Conservation (phyloP, 1,140 invertebrate genomes). For the Monomorium pharaonis region DNA sequence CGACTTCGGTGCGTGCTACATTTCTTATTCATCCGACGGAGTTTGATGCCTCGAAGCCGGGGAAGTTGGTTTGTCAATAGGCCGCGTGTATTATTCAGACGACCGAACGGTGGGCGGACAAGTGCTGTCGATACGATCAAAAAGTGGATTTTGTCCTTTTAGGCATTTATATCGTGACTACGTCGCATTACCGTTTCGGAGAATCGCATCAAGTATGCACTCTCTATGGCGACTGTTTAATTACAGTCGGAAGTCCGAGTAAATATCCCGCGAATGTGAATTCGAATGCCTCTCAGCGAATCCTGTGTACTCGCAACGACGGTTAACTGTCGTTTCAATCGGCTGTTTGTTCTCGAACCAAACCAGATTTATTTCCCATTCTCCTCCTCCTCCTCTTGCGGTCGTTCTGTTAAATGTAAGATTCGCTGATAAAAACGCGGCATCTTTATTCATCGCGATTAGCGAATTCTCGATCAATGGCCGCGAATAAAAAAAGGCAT, state of each 20-base stretch:
- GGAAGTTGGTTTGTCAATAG: conserved; percentile 64
- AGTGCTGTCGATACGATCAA: background rate
- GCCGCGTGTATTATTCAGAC: conserved; percentile 67
- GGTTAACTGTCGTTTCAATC: conserved; percentile 13
- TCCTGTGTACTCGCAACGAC: background rate
- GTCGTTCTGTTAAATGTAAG: background rate
- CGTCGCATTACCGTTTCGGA: background rate
- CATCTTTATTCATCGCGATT: background rate
- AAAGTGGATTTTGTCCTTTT: conserved; percentile 13
- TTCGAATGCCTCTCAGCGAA: conserved; percentile 5
- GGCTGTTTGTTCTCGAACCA: background rate
- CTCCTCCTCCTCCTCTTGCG: too few species aligned
- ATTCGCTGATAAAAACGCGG: background rate
- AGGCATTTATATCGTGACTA: background rate
- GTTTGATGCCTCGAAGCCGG: conserved; percentile 11
- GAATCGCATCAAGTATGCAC: conserved; percentile 13
- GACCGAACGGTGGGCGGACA: conserved; percentile 36
- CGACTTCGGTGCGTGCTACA: background rate
- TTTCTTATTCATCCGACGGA: conserved; percentile 63
- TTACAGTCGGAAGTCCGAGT: conserved; percentile 34
- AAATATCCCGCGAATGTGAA: conserved; percentile 44
- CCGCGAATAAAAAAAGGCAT: background rate
- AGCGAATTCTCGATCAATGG: background rate
- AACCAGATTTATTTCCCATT: conserved; percentile 5
- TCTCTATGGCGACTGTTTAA: conserved; percentile 41